Evolutionary conservation across 2,888 invertebrate species (phyloP).

Genomic region (Nomada ruficornis): DNA sequence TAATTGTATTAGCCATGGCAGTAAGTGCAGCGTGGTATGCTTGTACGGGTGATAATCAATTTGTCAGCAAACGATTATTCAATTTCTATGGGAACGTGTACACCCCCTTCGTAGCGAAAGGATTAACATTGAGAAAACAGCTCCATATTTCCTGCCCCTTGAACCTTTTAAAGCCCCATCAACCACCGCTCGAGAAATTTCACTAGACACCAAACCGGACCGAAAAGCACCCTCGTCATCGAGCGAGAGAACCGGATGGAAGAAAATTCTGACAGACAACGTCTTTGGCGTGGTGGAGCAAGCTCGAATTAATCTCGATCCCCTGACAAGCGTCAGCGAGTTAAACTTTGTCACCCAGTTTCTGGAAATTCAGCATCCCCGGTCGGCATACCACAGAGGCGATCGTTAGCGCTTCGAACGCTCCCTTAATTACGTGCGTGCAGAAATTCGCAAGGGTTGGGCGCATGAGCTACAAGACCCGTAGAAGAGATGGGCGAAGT

Average conservation of each 20-base stretch:
- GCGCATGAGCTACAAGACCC: constrained; percentile 24
- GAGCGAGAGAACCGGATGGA: background rate
- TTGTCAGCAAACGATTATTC: too few relatives aligned
- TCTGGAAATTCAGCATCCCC: constrained; percentile 37
- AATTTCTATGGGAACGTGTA: too few relatives aligned
- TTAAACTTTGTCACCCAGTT: constrained; percentile 58
- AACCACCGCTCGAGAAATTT: background rate
- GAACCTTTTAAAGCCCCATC: background rate
- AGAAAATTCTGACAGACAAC: constrained; percentile 37
- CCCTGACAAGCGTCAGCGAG: constrained; percentile 48
- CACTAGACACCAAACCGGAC: background rate
- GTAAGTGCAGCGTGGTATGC: too few relatives aligned
- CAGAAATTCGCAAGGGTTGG: constrained; percentile 28
- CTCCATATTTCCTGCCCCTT: background rate
- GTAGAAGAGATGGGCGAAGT: constrained; percentile 21
- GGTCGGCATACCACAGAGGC: constrained; percentile 11
- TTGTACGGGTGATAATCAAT: too few relatives aligned
- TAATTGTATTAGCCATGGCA: too few relatives aligned
- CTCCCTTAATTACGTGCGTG: constrained; percentile 63
- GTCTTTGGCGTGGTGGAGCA: constrained; percentile 4
- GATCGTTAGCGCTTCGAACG: constrained; percentile 59
- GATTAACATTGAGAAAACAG: too few relatives aligned
- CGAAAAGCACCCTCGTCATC: constrained; percentile 13
- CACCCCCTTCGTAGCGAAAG: too few relatives aligned
- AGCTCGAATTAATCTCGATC: constrained; percentile 48